These are phyloP conservation scores for Pararge aegeria DNA, from an alignment of 1,140 invertebrate genomes.

Conservation along the genomic window DNA sequence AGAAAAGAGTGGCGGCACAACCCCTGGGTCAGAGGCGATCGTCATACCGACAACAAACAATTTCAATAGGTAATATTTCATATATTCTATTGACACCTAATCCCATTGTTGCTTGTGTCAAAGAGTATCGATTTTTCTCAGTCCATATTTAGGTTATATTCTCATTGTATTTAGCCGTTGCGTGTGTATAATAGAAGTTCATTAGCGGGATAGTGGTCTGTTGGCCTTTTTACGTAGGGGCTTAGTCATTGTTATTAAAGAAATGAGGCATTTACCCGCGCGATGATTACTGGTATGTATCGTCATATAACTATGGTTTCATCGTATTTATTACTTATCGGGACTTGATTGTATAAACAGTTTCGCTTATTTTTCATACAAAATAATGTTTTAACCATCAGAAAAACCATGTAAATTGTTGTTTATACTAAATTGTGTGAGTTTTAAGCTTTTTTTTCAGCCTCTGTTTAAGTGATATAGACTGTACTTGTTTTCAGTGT, in stretches of 20 bases:
- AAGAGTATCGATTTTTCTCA: conserved; percentile 76
- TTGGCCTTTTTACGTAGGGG: conserved; percentile 41
- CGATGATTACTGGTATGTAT: conserved; percentile 38
- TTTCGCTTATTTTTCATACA: neutral
- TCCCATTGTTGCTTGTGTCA: conserved; percentile 64
- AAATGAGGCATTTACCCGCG: conserved; percentile 9
- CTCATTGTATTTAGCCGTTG: conserved; percentile 58
- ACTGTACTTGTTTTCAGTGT: neutral
- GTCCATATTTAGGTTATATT: conserved; percentile 74
- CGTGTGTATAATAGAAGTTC: conserved; percentile 46
- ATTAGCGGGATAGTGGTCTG: conserved; percentile 57
- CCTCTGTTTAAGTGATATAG: neutral
- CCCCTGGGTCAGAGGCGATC: conserved; percentile 64
- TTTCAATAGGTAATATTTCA: conserved; percentile 66
- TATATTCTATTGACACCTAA: conserved; percentile 44
- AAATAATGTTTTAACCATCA: neutral
- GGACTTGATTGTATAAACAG: neutral
- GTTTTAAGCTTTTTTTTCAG: neutral
- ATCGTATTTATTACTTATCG: conserved; percentile 9
- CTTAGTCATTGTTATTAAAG: conserved; percentile 54
- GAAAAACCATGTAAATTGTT: neutral
- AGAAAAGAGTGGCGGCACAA: conserved; percentile 68
- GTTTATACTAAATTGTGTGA: neutral
- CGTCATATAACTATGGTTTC: neutral
- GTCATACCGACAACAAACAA: conserved; percentile 62